A percentile compares a stretch with the other conserved stretches of the same genome.
These are phyloP conservation scores for Paelopatides confundens DNA, from an alignment of 53 echinoderm and acorn worm species.

Conservation along the genomic window DNA sequence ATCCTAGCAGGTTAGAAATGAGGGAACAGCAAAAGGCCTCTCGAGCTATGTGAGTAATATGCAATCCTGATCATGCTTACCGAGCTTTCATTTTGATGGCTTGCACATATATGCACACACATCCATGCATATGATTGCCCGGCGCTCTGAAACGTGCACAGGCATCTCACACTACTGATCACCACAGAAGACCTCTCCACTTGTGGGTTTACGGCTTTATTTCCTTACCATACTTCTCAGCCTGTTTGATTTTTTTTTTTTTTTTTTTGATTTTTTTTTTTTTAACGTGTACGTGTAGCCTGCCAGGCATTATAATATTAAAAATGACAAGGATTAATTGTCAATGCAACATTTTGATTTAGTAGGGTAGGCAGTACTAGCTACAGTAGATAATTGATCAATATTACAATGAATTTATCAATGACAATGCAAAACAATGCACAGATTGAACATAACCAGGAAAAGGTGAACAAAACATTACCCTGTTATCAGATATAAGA, in stretches of 20 bases:
- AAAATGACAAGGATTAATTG: not conserved
- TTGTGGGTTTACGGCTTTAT: not conserved
- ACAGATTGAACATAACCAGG: too few relatives aligned
- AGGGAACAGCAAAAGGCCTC: not conserved
- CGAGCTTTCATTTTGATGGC: not conserved
- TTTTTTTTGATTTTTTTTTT: not conserved
- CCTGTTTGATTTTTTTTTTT: not conserved
- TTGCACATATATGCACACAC: constrained; percentile 1
- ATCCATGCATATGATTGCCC: constrained; percentile 41
- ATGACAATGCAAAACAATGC: too few relatives aligned
- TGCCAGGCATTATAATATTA: not conserved
- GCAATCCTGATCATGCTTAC: not conserved
- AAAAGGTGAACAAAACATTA: too few relatives aligned
- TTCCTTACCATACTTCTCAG: not conserved
- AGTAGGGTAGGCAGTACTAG: not conserved
- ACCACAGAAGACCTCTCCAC: not conserved
- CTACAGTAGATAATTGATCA: not conserved
- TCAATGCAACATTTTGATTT: not conserved
- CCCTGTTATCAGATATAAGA: too few relatives aligned
- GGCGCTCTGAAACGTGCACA: not conserved
- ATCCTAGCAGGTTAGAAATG: constrained; percentile 13
- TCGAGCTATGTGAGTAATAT: constrained; percentile 18
- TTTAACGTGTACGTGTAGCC: not conserved
- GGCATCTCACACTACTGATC: not conserved
- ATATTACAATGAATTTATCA: too few relatives aligned